Conservation (phyloP, 2,888 invertebrate genomes). For the Leptopilina syphax region DNA sequence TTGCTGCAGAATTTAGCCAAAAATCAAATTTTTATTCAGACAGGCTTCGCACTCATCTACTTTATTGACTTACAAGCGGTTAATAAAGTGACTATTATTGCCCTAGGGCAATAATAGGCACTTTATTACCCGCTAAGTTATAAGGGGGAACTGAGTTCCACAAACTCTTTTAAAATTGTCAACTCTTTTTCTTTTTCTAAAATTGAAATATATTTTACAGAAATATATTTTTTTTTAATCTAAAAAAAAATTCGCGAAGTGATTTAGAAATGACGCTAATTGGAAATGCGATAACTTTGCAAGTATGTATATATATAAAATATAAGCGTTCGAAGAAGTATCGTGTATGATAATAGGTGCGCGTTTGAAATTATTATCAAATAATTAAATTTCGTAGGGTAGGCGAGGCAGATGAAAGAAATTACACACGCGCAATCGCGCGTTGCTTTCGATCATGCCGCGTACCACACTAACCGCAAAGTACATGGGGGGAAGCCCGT, state of each 20-base stretch:
- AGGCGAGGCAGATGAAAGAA: slow-evolving; percentile 41
- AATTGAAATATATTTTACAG: too few species aligned
- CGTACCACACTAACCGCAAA: slow-evolving; percentile 49
- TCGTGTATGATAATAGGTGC: slow-evolving; percentile 32
- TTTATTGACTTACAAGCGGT: too few species aligned
- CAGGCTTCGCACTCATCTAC: too few species aligned
- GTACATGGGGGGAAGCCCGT: slow-evolving; percentile 48
- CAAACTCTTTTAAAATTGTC: too few species aligned
- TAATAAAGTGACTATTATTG: too few species aligned
- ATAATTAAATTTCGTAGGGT: slow-evolving; percentile 39
- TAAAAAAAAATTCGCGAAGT: background rate
- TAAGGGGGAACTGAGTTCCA: too few species aligned
- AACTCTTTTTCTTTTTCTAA: too few species aligned
- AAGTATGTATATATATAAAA: background rate
- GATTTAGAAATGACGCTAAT: slow-evolving; percentile 34
- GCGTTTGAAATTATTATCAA: slow-evolving; percentile 41
- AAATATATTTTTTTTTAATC: too few species aligned
- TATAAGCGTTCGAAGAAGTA: slow-evolving; percentile 12
- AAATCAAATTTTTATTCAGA: too few species aligned
- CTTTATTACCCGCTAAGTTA: too few species aligned
- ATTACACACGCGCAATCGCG: slow-evolving; percentile 38
- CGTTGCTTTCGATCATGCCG: slow-evolving; percentile 39
- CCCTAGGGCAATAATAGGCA: too few species aligned
- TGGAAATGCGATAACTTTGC: slow-evolving; percentile 1
- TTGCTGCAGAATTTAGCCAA: too few species aligned